phyloP scores from a whole-genome alignment of 2,888 invertebrate species.

The Caenorhabditis sp. region DNA sequence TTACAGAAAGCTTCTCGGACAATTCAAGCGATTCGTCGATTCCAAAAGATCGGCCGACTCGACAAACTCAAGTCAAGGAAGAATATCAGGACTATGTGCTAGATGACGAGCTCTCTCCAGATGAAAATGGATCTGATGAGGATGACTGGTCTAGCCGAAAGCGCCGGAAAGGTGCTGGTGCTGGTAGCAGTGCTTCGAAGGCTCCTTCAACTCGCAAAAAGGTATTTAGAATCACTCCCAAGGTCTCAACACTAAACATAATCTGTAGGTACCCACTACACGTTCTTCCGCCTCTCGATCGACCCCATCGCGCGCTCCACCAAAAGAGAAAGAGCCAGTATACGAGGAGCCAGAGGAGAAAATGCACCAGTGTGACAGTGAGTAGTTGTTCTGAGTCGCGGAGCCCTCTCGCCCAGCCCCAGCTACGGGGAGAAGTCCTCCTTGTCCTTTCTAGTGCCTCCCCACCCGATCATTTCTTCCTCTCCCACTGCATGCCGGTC shows the following conservation, averaged over 20 bases:
- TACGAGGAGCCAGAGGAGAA: slow-evolving; percentile 65
- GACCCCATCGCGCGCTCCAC: slow-evolving; percentile 25
- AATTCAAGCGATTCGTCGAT: slow-evolving; percentile 54
- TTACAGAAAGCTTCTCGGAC: slow-evolving; percentile 51
- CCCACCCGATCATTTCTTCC: background rate
- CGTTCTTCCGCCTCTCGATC: slow-evolving; percentile 47
- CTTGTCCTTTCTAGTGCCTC: slow-evolving; percentile 39
- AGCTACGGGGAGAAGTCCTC: slow-evolving; percentile 13
- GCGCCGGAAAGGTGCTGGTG: slow-evolving; percentile 53
- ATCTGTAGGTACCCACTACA: slow-evolving; percentile 47
- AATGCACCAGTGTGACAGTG: slow-evolving; percentile 69
- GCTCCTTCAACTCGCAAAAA: slow-evolving; percentile 50
- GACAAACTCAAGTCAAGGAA: slow-evolving; percentile 49
- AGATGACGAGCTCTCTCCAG: slow-evolving; percentile 73
- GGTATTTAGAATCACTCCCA: slow-evolving; percentile 21
- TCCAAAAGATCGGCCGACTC: slow-evolving; percentile 28
- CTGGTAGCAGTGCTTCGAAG: slow-evolving; percentile 17
- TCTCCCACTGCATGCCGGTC: slow-evolving; percentile 43
- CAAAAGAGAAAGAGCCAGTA: slow-evolving; percentile 29
- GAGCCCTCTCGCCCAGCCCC: slow-evolving; percentile 57
- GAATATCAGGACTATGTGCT: slow-evolving; percentile 70
- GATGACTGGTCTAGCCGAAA: slow-evolving; percentile 80
- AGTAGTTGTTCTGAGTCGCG: slow-evolving; percentile 57
- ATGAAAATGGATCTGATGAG: slow-evolving; percentile 75
- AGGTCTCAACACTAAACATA: background rate